A percentile compares a stretch with the other conserved stretches of the same genome.
Evolutionary conservation across 92 coral and sea anemone species (phyloP).

Genomic region (Meandrina meandrites): DNA sequence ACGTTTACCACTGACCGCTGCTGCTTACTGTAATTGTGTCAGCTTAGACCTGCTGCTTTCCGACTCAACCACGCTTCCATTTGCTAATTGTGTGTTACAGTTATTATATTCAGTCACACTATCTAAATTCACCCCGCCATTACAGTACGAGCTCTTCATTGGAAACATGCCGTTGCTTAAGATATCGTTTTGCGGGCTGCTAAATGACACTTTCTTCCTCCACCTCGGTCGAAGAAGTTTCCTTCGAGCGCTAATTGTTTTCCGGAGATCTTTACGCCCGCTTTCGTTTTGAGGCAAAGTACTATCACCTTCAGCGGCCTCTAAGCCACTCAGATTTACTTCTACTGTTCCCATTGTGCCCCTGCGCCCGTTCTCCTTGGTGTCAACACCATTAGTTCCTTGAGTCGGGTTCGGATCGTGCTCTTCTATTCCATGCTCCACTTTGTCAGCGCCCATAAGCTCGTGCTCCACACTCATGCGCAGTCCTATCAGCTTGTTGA

Average conservation of each 20-base stretch:
- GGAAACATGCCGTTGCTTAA: background rate
- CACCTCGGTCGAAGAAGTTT: constrained; percentile 20
- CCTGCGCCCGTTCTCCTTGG: background rate
- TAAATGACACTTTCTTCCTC: constrained; percentile 6
- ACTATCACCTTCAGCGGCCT: background rate
- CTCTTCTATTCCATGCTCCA: constrained; percentile 59
- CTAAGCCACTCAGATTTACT: background rate
- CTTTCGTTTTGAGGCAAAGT: background rate
- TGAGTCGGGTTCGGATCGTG: background rate
- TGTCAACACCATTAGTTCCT: background rate
- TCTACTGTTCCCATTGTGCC: background rate
- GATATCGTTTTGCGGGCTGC: background rate
- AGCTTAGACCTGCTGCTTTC: background rate
- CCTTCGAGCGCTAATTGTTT: background rate
- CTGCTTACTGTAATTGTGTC: background rate
- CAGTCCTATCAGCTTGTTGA: constrained; percentile 64
- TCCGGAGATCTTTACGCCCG: background rate
- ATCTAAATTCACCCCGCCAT: background rate
- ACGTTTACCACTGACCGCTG: too few species aligned
- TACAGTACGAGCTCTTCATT: background rate
- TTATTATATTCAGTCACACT: background rate
- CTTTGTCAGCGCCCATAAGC: constrained; percentile 70
- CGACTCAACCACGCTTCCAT: background rate
- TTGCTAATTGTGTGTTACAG: background rate
- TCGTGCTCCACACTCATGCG: constrained; percentile 74